Conservation (phyloP, 2,888 invertebrate species). For the Synergus laeviventris region DNA sequence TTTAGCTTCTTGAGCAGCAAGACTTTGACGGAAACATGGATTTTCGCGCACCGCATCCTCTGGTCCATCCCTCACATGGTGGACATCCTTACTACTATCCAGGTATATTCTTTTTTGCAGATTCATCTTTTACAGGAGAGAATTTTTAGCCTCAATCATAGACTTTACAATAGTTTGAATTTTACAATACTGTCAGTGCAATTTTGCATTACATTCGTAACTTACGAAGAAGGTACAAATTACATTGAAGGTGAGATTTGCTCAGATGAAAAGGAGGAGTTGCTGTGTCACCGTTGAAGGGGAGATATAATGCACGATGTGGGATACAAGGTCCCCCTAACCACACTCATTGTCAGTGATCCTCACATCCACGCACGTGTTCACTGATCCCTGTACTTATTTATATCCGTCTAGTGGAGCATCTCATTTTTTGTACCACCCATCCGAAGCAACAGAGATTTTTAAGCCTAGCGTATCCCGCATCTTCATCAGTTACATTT, state of each 20-base stretch:
- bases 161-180: no score
- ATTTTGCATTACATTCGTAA: no score
- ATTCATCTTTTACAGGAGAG: background rate
- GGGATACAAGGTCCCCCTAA: constrained; percentile 41
- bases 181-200: no score
- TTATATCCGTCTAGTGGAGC: constrained; percentile 39
- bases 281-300: constrained; percentile 36
- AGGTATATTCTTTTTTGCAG: constrained; percentile 55
- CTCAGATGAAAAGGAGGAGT: constrained; percentile 30
- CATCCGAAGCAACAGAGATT: constrained; percentile 10
- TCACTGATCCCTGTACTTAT: constrained; percentile 45
- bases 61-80: constrained; percentile 71
- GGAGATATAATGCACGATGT: constrained; percentile 37
- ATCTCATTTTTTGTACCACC: constrained; percentile 11
- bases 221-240: constrained; percentile 12
- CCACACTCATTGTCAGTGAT: constrained; percentile 27
- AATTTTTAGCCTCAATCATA: background rate
- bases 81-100: constrained; percentile 72
- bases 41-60: constrained; percentile 74
- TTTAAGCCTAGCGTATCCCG: constrained; percentile 10
- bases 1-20: constrained; percentile 34
- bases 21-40: constrained; percentile 63
- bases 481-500: constrained; percentile 8
- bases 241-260: constrained; percentile 34
- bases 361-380: constrained; percentile 42